A percentile compares a stretch with the other conserved stretches of the same genome.
Evolutionary conservation across 2,113 vertebrate genomes (phyloP).

Genomic region (Pteropus alecto): DNA sequence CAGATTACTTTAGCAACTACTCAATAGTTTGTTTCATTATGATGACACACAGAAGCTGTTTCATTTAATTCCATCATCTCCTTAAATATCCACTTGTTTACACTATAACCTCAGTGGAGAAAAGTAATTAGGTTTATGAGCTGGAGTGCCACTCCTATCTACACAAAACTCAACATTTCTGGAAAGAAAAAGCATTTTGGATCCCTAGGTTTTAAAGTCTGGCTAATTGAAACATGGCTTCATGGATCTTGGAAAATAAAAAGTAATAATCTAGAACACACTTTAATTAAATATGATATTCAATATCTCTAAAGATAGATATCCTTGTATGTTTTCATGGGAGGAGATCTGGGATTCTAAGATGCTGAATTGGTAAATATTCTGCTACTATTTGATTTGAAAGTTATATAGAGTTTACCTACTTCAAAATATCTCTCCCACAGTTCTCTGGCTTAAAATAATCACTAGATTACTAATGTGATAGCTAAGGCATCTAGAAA

Average conservation of each 20-base stretch:
- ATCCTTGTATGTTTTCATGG: neutral
- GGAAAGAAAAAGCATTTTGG: neutral
- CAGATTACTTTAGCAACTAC: neutral
- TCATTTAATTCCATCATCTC: neutral
- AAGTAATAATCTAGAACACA: neutral
- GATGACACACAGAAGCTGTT: neutral
- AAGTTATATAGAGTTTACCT: neutral
- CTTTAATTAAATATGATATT: neutral
- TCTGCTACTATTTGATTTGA: neutral
- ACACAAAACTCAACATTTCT: neutral
- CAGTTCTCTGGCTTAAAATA: neutral
- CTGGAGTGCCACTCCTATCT: neutral
- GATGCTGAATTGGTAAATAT: neutral
- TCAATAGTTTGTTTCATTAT: neutral
- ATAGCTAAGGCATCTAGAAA: neutral
- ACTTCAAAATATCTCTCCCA: neutral
- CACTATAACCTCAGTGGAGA: neutral
- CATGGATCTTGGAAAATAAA: neutral
- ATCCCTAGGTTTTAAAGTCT: neutral
- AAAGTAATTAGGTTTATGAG: neutral
- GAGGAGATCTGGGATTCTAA: neutral
- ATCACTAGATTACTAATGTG: neutral
- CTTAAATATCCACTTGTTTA: neutral
- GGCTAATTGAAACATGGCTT: neutral
- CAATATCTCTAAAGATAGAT: neutral